Evolutionary conservation across 2,888 invertebrate species (phyloP).

Genomic region (Tetranychus truncatus): DNA sequence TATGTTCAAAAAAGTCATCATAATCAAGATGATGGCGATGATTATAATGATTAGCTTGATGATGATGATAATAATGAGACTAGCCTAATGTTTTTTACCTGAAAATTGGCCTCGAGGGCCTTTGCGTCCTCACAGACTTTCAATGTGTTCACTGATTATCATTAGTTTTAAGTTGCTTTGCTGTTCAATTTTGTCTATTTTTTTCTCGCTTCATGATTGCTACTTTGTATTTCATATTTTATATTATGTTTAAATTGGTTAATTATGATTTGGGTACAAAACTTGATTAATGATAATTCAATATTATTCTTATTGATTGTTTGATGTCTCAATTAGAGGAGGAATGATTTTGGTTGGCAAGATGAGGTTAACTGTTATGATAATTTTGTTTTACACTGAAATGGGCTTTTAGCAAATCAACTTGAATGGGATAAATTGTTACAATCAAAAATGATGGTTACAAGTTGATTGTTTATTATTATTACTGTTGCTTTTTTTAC

Average conservation of each 20-base stretch:
- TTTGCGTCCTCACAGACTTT: background rate
- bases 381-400: too few species aligned
- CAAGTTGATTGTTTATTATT: too few species aligned
- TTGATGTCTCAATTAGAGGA: background rate
- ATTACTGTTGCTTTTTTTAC: too few species aligned
- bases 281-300: too few species aligned
- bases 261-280: too few species aligned
- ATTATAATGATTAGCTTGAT: background rate
- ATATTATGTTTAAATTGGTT: too few species aligned
- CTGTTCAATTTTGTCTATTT: background rate
- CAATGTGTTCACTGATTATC: background rate
- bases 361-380: too few species aligned
- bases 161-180: background rate
- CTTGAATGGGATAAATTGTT: too few species aligned
- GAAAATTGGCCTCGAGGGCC: background rate
- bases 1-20: background rate
- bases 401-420: too few species aligned
- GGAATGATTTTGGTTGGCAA: too few species aligned
- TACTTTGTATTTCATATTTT: background rate
- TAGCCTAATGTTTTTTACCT: too few species aligned
- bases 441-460: too few species aligned
- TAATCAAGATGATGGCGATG: background rate
- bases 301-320: background rate
- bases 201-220: background rate
- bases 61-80: background rate